A percentile compares a stretch with the other conserved stretches of the same genome.
Evolutionary conservation across 2,797 vertebrate genomes (phyloP).

Genomic region (Arnoldichthys spilopterus): DNA sequence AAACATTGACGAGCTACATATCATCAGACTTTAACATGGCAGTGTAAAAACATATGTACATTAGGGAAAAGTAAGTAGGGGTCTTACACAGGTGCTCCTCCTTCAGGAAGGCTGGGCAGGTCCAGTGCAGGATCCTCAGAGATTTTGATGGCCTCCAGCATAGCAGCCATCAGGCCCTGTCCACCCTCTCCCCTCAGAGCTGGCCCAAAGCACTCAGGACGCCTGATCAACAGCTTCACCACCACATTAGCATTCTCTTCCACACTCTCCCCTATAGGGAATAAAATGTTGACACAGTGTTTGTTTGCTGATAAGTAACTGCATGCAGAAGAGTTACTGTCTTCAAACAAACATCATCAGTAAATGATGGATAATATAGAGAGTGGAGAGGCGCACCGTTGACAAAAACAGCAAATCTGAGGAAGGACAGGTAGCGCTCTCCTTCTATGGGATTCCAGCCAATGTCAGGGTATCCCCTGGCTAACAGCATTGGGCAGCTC

Average conservation of each 20-base stretch:
- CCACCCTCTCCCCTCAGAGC: constrained; percentile 96
- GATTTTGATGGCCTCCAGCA: constrained; percentile 95
- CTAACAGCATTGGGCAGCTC: constrained; percentile 92
- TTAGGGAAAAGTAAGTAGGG: neutral
- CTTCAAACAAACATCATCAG: too few relatives aligned
- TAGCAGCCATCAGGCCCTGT: constrained; percentile 90
- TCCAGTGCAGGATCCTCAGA: constrained; percentile 91
- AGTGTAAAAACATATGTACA: neutral
- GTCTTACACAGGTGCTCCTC: constrained; percentile 80
- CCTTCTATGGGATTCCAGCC: constrained; percentile 99
- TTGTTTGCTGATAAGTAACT: neutral
- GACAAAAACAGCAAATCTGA: constrained; percentile 96
- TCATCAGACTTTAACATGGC: neutral
- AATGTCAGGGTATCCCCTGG: constrained; percentile 95
- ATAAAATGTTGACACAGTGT: neutral
- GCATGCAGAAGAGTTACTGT: too few relatives aligned
- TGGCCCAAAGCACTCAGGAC: constrained; percentile 96
- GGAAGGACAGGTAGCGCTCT: constrained; percentile 95
- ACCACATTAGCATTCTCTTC: constrained; percentile 99
- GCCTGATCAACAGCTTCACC: constrained; percentile 95
- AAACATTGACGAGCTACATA: neutral
- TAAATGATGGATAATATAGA: too few relatives aligned
- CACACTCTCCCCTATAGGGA: constrained; percentile 90
- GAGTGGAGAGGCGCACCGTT: constrained; percentile 81
- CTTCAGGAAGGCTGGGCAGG: constrained; percentile 80